Percentiles rank a stretch among this genome's conserved stretches.
Conservation (phyloP, 2,888 invertebrate genomes). For the Rhorus exstirpatorius region DNA sequence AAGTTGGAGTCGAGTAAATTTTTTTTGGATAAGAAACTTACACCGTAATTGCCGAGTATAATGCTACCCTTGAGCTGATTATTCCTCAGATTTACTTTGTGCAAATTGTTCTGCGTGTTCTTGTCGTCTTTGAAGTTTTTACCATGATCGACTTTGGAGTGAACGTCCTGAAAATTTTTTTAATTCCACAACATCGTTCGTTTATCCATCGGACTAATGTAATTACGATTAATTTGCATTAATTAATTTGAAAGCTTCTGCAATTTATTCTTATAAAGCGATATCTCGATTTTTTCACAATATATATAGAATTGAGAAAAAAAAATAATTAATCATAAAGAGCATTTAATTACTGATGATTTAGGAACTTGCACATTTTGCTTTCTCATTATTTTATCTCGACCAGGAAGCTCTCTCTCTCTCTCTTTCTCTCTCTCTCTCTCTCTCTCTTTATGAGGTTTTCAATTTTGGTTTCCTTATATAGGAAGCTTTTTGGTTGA, state of each 20-base stretch:
- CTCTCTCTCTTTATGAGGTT: too few species aligned
- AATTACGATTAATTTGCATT: background rate
- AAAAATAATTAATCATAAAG: too few species aligned
- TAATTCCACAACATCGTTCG: background rate
- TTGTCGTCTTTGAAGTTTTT: constrained; percentile 80
- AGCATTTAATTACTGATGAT: too few species aligned
- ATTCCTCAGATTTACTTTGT: constrained; percentile 91
- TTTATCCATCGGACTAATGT: background rate
- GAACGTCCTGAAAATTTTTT: constrained; percentile 70
- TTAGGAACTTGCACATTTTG: too few species aligned
- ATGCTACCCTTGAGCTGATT: constrained; percentile 94
- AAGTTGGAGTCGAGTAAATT: background rate
- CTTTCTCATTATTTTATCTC: too few species aligned
- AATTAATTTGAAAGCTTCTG: background rate
- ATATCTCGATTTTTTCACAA: too few species aligned
- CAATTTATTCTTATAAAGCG: background rate
- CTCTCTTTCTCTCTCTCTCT: too few species aligned
- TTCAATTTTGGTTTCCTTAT: too few species aligned
- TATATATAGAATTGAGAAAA: too few species aligned
- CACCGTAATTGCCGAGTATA: constrained; percentile 94
- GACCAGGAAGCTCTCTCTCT: too few species aligned
- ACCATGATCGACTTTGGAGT: constrained; percentile 78
- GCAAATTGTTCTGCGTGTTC: constrained; percentile 85
- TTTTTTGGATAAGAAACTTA: constrained; percentile 11
- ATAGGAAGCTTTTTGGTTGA: too few species aligned